A percentile compares a stretch with the other conserved stretches of the same genome.
These are phyloP conservation scores for Drosophila quasianomalipes DNA, from an alignment of 2,888 invertebrate genomes.

Conservation along the genomic window DNA sequence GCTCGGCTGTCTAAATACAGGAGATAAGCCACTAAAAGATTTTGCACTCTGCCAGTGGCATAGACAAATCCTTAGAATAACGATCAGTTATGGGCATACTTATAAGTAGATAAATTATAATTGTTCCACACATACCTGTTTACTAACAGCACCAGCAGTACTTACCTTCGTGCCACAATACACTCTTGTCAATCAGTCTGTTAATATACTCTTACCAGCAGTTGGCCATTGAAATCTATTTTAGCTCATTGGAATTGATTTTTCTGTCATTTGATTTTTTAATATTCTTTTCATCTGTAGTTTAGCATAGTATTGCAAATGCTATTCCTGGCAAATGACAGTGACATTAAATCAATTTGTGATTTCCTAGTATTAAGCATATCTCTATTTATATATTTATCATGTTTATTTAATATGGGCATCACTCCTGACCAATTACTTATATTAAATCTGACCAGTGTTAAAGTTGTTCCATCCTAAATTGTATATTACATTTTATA, in stretches of 20 bases:
- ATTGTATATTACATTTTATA: not conserved
- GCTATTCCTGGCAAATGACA: not conserved
- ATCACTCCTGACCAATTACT: not conserved
- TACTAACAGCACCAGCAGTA: no score
- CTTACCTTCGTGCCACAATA: no score
- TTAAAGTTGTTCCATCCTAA: not conserved
- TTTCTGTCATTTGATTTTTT: not conserved
- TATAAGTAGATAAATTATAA: not conserved
- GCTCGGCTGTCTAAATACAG: conserved; percentile 44
- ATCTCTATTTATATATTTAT: not conserved
- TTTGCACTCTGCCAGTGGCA: not conserved
- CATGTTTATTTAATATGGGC: not conserved
- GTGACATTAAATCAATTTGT: not conserved
- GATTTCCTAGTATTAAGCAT: not conserved
- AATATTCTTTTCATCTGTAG: not conserved
- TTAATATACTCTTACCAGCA: not conserved
- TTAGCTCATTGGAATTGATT: not conserved
- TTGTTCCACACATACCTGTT: no score
- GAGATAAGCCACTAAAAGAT: conserved; percentile 1
- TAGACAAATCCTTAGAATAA: not conserved
- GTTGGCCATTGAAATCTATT: not conserved
- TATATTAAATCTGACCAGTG: not conserved
- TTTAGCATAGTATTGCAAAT: not conserved
- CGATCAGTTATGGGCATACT: not conserved
- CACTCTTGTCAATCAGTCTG: no score